Evolutionary conservation across 2,888 invertebrate species (phyloP), one percentile per base, ranked within the genome.

Genomic region (Diploptera punctata): DNA sequence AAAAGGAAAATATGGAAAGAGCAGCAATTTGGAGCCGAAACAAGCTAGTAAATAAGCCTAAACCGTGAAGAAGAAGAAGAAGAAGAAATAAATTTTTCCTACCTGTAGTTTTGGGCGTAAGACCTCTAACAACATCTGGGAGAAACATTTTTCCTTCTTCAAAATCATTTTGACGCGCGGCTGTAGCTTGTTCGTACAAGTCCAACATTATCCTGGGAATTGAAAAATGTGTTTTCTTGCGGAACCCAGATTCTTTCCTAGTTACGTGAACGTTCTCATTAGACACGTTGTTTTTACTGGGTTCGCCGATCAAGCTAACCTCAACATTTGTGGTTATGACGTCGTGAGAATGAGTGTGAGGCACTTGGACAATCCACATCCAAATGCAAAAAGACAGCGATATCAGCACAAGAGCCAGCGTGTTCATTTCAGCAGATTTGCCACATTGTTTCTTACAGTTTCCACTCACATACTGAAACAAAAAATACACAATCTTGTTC

Each of bases 121-220:
- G n/a, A 47, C 73, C 67, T 18, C 72, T 57, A 21, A 73, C 70
- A 19, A 72, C 57, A 38, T 75, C 73, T 9, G 67, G 69, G 5
- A 19, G 13, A 43, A 49, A 29, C 19, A 52, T 33, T 3, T 24
- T 24, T 31, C 43, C 18, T 31, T 54, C 71, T 26, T 3, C 26
- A 9, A 13, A 9, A 9, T 43, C 19, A 21, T n/a, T 29, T 2
- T 57, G 57, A 16, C 29, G 9, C 1, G 16, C 13, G n/a, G 29
- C 57, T 31, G 29, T 57, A n/a, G 57, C 57, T 43, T 33, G 24
- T 49, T 67, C 61, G 33, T 69, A 68, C 19, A 75, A 60, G 18
- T 73, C 69, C 71, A 73, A 43, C 75, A 75, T 75, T 43, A 67
- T 60, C 18, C 31, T 31, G 1, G 75, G 73, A 10, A 33, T 33